Evolutionary conservation across 2,113 vertebrate genomes (phyloP).

Genomic region (Aythya baeri): DNA sequence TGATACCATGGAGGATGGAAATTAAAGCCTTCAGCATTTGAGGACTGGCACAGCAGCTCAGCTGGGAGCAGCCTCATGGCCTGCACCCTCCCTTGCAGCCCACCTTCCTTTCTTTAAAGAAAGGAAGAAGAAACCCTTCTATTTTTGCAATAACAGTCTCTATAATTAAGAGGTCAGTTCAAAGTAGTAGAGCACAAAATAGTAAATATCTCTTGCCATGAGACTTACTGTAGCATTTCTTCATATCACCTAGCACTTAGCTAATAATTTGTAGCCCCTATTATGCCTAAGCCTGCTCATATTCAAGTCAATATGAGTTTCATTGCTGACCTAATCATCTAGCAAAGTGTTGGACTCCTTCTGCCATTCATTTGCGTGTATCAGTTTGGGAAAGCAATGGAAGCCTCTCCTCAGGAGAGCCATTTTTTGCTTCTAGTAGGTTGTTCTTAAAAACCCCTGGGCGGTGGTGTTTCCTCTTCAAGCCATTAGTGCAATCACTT

Average conservation of each 20-base stretch:
- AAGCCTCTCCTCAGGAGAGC: not conserved
- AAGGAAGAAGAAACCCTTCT: not conserved
- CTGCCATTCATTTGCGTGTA: not conserved
- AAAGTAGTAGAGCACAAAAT: not conserved
- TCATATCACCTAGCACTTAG: not conserved
- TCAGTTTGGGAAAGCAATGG: not conserved
- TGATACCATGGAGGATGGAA: not conserved
- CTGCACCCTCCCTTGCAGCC: not conserved
- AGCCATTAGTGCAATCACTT: not conserved
- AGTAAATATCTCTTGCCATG: not conserved
- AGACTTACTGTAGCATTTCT: not conserved
- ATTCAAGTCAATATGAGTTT: not conserved
- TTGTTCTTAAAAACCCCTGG: not conserved
- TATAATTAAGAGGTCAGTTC: slow-evolving; percentile 12
- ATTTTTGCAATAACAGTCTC: not conserved
- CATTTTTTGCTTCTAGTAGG: not conserved
- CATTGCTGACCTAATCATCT: not conserved
- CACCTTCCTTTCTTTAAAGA: not conserved
- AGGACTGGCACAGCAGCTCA: not conserved
- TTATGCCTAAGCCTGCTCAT: not conserved
- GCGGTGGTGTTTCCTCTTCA: not conserved
- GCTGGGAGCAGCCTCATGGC: not conserved
- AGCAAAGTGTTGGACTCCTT: not conserved
- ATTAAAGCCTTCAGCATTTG: not conserved
- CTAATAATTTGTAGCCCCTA: not conserved